Conservation (phyloP, 2,113 vertebrate species). For the Rhombomys opimus region DNA sequence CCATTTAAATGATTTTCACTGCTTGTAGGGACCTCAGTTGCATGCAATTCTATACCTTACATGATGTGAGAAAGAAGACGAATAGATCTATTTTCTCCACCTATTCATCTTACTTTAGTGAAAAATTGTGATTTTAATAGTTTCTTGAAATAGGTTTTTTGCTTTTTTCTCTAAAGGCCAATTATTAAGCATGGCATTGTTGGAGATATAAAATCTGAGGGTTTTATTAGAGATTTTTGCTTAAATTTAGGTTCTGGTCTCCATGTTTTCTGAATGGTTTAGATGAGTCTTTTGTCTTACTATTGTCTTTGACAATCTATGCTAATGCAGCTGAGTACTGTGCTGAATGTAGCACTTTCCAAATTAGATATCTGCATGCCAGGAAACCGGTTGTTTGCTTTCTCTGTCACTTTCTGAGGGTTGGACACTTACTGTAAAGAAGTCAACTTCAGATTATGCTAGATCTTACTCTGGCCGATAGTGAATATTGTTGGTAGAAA, state of each 20-base stretch:
- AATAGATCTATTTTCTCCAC: background rate
- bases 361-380: background rate
- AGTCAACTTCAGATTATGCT: conserved; percentile 44
- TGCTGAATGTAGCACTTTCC: background rate
- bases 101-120: conserved; percentile 67
- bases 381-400: conserved; percentile 6
- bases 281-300: background rate
- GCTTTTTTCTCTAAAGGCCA: background rate
- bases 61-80: conserved; percentile 59
- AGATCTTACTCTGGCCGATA: background rate
- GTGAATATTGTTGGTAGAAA: conserved; percentile 9
- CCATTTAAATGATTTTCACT: conserved; percentile 76
- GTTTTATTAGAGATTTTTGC: conserved; percentile 10
- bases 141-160: background rate
- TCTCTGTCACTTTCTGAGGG: conserved; percentile 19
- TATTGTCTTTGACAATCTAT: conserved; percentile 55
- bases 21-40: background rate
- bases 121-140: conserved; percentile 16
- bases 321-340: background rate
- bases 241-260: background rate
- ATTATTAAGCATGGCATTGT: conserved; percentile 59
- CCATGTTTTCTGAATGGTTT: conserved; percentile 49
- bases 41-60: conserved; percentile 65
- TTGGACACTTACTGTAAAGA: conserved; percentile 35
- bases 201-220: background rate